phyloP scores from a whole-genome alignment of 2,888 invertebrate species.

The Stratiomys singularior region DNA sequence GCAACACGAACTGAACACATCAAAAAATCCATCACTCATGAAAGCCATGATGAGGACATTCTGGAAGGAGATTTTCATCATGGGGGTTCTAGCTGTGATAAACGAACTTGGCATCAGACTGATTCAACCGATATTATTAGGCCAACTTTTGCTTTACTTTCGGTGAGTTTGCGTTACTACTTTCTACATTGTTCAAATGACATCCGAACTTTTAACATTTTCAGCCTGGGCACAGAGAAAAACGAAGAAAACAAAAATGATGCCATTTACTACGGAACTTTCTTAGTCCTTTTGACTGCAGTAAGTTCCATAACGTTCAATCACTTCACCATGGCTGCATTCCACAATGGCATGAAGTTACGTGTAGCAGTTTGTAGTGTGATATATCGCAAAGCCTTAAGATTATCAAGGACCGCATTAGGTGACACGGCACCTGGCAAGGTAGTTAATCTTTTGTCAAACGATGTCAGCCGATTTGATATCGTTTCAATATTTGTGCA shows the following conservation, averaged over 20 bases:
- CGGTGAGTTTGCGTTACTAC: conserved; percentile 45
- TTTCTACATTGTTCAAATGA: background rate
- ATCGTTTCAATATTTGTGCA: conserved; percentile 78
- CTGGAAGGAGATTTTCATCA: conserved; percentile 52
- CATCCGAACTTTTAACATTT: background rate
- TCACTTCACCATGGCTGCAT: conserved; percentile 76
- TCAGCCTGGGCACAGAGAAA: conserved; percentile 12
- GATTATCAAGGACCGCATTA: conserved; percentile 75
- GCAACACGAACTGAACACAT: conserved; percentile 33
- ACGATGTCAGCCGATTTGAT: conserved; percentile 89
- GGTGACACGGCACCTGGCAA: conserved; percentile 88
- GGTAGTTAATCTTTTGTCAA: conserved; percentile 87
- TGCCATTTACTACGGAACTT: conserved; percentile 68
- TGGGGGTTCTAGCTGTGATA: conserved; percentile 50
- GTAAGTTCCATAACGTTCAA: conserved; percentile 67
- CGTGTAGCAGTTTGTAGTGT: conserved; percentile 84
- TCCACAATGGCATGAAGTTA: conserved; percentile 83
- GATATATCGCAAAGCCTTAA: conserved; percentile 84
- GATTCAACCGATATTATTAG: conserved; percentile 53
- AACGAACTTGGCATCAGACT: conserved; percentile 54
- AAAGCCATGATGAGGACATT: conserved; percentile 53
- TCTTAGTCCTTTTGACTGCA: conserved; percentile 61
- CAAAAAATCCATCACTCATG: conserved; percentile 52
- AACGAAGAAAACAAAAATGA: conserved; percentile 4
- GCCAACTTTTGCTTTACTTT: conserved; percentile 53